phyloP scores from a whole-genome alignment of 53 echinoderm and acorn worm genomes.

The Stichopus horrens region DNA sequence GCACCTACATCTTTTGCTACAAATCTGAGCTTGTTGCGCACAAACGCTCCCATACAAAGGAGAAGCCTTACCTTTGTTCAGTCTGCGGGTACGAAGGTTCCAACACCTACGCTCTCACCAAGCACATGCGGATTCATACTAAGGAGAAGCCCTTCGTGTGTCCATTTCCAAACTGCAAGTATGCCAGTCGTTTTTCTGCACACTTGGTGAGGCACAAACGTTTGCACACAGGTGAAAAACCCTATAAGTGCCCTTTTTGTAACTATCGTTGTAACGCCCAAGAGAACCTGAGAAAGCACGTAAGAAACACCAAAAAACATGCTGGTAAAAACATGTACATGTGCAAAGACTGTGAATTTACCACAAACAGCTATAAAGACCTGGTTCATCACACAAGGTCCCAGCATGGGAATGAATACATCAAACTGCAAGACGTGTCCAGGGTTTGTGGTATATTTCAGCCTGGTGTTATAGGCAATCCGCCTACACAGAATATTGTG shows the following conservation, averaged over 20 bases:
- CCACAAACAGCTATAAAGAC: constrained; percentile 67
- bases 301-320: constrained; percentile 78
- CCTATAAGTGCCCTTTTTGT: constrained; percentile 91
- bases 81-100: constrained; percentile 76
- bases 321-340: constrained; percentile 71
- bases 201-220: constrained; percentile 83
- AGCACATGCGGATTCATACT: constrained; percentile 83
- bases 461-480: constrained; percentile 12
- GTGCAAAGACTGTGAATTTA: constrained; percentile 67
- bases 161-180: constrained; percentile 74
- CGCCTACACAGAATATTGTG: not conserved
- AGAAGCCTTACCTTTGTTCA: constrained; percentile 82
- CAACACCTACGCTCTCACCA: constrained; percentile 71
- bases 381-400: constrained; percentile 70
- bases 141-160: constrained; percentile 94
- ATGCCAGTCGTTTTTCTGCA: constrained; percentile 70
- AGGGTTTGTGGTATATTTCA: constrained; percentile 30
- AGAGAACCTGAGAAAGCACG: constrained; percentile 88
- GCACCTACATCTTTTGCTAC: constrained; percentile 74
- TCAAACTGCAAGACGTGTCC: constrained; percentile 40
- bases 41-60: constrained; percentile 84
- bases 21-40: constrained; percentile 66
- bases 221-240: constrained; percentile 81
- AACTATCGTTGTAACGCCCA: constrained; percentile 77
- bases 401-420: constrained; percentile 50